These are phyloP conservation scores for Rhyacophila evoluta DNA, from an alignment of 2,888 invertebrate species.

Conservation along the genomic window DNA sequence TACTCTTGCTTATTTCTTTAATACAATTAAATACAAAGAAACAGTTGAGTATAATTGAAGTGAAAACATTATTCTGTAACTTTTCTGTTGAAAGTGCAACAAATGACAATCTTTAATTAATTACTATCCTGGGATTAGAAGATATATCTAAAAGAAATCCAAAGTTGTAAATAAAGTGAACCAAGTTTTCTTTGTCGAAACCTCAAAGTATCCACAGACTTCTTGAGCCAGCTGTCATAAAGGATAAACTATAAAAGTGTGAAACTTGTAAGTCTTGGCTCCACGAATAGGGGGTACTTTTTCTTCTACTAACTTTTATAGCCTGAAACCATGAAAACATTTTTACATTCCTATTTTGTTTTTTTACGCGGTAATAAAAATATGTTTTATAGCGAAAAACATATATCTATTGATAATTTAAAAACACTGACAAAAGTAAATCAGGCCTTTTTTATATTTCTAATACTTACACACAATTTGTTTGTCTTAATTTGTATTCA, in stretches of 20 bases:
- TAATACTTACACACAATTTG: background rate
- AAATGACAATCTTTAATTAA: conserved; percentile 42
- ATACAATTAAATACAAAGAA: too few species aligned
- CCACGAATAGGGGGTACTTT: conserved; percentile 42
- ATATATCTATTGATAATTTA: conserved; percentile 14
- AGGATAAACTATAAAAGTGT: conserved; percentile 52
- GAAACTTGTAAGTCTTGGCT: conserved; percentile 41
- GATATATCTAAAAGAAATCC: conserved; percentile 11
- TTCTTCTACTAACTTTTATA: conserved; percentile 26
- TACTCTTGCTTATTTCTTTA: too few species aligned
- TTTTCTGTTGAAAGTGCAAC: conserved; percentile 40
- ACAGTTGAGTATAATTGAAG: too few species aligned
- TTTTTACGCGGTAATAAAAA: conserved; percentile 8
- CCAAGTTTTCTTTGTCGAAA: conserved; percentile 47
- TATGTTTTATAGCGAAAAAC: background rate
- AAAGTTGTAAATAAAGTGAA: conserved; percentile 29
- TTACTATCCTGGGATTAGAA: conserved; percentile 43
- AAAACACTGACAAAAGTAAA: background rate
- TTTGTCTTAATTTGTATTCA: too few species aligned
- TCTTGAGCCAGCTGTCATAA: conserved; percentile 49
- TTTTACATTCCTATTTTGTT: conserved; percentile 16
- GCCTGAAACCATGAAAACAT: conserved; percentile 27
- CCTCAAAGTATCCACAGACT: conserved; percentile 44
- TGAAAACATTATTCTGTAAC: too few species aligned
- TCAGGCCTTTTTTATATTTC: background rate